Evolutionary conservation across 2,113 vertebrate species (phyloP).

Genomic region (Pluvianellus socialis): DNA sequence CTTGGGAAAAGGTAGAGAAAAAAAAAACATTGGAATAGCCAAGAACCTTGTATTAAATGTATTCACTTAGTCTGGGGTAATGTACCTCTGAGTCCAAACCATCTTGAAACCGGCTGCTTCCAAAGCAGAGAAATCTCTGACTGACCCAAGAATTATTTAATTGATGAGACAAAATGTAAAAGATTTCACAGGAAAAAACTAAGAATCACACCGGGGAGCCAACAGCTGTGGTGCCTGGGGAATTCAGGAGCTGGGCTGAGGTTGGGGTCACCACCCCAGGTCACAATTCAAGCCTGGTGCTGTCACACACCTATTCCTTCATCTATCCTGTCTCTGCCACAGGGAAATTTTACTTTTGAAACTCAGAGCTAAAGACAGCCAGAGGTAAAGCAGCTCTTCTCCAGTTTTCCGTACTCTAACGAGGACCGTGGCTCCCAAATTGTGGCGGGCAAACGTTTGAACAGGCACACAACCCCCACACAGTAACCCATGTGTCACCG

Average conservation of each 20-base stretch:
- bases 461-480: neutral
- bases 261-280: neutral
- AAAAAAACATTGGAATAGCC: neutral
- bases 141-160: neutral
- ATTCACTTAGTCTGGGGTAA: neutral
- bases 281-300: neutral
- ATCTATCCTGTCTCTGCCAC: neutral
- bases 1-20: neutral
- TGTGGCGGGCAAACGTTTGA: neutral
- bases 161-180: neutral
- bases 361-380: neutral
- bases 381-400: neutral
- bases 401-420: neutral
- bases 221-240: neutral
- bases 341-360: neutral
- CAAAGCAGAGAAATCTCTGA: neutral
- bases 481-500: neutral
- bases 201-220: neutral
- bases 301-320: neutral
- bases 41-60: neutral
- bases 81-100: neutral
- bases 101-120: neutral
- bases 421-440: neutral
- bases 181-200: neutral
- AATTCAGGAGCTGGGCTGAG: neutral